Evolutionary conservation across 2,888 invertebrate species (phyloP), one percentile per base, ranked within the genome.

Genomic region (Mallateleia sp.): DNA sequence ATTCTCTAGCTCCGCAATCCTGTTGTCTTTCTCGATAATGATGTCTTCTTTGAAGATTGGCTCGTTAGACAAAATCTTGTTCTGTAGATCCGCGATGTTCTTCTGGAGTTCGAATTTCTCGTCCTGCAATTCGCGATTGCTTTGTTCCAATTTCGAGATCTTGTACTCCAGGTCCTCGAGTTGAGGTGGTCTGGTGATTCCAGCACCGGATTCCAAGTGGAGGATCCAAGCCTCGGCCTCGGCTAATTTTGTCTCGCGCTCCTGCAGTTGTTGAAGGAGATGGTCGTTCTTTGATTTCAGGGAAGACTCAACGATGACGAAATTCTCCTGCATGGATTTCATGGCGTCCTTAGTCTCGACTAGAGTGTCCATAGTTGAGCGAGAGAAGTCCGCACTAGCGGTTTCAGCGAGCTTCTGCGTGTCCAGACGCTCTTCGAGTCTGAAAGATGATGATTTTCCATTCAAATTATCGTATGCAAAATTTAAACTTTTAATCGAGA

Each of bases 311-410:
- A 97, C 96, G 14, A 96, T 95, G 52, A 97, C 95, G 93, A 98
- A 97, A 94, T 97, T 97, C 92, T 97, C 97, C 95, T 98, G 98
- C 97, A 98, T 97, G 91, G 97, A 96, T 90, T 96, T 96, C 97
- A 98, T 97, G 94, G 97, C 97, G 89, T 97, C 97, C 92, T 97
- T 97, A 9, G 97, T 97, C 85, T 98, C 97, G 93, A 98, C 97
- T 69, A 98, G 95, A 90, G 97, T 96, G 91, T 97, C 96, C 90
- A 97, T 95, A 20, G 97, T 97, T 38, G 93, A 92, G 22, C 93
- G 94, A 45, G 94, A 94, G 56, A 92, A 91, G 88, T 93, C 93
- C 2, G 88, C 93, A 66, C 89, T 93, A 34, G 92, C 91, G 4
- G 89, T 84, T 89, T 93, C 94, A 5, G 92, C 88, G 22, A 90